These are phyloP conservation scores for Diadophis punctatus DNA, from an alignment of 2,113 vertebrate genomes.

Conservation along the genomic window DNA sequence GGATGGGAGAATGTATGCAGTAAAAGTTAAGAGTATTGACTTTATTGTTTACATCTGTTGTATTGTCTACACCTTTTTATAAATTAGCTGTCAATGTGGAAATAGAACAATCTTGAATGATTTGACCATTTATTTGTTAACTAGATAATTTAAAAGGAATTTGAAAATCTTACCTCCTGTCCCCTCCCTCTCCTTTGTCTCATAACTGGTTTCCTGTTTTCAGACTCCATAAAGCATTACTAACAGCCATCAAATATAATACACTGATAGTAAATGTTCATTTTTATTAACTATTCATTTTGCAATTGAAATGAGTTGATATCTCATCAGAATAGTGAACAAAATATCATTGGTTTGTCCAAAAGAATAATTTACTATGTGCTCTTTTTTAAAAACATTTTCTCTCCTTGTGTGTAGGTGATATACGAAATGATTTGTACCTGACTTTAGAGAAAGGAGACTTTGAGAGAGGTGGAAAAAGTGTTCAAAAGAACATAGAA, in stretches of 20 bases:
- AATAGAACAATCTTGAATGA: neutral
- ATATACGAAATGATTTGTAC: slow-evolving; percentile 94
- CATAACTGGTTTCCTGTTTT: slow-evolving; percentile 21
- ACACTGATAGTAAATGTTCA: slow-evolving; percentile 47
- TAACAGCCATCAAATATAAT: slow-evolving; percentile 57
- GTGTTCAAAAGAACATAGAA: slow-evolving; percentile 98
- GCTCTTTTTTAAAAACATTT: slow-evolving; percentile 17
- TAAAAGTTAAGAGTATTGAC: neutral
- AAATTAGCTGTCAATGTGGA: neutral
- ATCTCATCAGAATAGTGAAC: slow-evolving; percentile 39
- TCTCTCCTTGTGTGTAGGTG: slow-evolving; percentile 71
- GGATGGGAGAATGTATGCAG: neutral
- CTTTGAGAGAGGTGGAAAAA: slow-evolving; percentile 96
- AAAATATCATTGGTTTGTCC: slow-evolving; percentile 10
- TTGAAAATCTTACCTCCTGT: slow-evolving; percentile 1
- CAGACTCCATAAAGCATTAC: slow-evolving; percentile 57
- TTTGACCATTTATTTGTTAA: neutral
- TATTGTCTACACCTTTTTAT: neutral
- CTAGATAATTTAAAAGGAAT: neutral
- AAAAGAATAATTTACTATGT: accelerated
- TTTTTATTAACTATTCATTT: slow-evolving; percentile 73
- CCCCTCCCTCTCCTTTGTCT: neutral
- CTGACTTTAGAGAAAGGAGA: slow-evolving; percentile 92
- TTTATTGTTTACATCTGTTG: neutral
- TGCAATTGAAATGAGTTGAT: slow-evolving; percentile 67